Percentiles rank a stretch among this genome's conserved stretches.
Evolutionary conservation across 2,888 invertebrate species (phyloP).

Genomic region (Archips crataeganus): DNA sequence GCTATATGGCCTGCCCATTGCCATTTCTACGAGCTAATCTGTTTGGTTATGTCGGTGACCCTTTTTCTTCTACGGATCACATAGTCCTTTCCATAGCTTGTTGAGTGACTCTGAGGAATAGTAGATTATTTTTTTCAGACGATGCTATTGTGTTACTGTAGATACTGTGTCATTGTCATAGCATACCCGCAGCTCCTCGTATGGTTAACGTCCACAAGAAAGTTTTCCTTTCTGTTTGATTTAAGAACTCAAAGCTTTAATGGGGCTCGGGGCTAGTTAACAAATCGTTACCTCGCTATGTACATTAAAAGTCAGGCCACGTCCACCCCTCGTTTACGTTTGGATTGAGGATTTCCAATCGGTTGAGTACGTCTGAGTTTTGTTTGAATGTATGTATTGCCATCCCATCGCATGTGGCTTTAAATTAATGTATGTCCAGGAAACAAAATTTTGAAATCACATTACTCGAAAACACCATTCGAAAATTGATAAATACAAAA

Average conservation of each 20-base stretch:
- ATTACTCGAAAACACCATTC: no score
- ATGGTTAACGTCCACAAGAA: constrained; percentile 52
- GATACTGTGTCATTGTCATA: constrained; percentile 6
- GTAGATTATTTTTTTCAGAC: neutral
- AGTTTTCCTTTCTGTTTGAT: constrained; percentile 59
- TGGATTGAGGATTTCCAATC: constrained; percentile 8
- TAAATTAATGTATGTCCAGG: neutral
- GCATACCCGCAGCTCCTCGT: constrained; percentile 42
- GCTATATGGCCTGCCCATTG: no score
- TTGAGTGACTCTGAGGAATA: no score
- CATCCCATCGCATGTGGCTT: neutral
- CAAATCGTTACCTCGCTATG: constrained; percentile 49
- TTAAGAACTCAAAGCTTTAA: constrained; percentile 54
- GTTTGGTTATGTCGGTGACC: no score
- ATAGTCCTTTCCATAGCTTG: no score
- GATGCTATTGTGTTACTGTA: neutral
- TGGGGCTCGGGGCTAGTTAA: constrained; percentile 49
- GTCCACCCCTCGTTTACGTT: constrained; percentile 18
- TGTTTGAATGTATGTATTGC: neutral
- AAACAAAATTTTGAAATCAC: no score
- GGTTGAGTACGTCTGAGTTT: constrained; percentile 1
- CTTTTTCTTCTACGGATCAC: no score
- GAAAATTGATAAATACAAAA: no score
- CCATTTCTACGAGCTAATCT: no score
- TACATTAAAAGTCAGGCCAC: constrained; percentile 45